Evolutionary conservation across 1,140 invertebrate genomes (phyloP).

Genomic region (Aphaenogaster rudis): DNA sequence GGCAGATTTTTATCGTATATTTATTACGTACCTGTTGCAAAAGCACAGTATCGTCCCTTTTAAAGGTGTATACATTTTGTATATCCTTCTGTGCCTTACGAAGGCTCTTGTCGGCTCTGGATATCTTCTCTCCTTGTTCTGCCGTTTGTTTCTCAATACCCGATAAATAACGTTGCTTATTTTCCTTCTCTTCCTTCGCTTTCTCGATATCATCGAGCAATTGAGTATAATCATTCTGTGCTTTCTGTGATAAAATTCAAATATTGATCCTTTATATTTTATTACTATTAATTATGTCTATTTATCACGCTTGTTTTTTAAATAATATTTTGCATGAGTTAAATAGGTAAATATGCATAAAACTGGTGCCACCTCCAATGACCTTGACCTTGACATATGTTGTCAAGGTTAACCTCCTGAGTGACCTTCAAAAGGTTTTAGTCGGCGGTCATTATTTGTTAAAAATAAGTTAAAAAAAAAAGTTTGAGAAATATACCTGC

Average conservation of each 20-base stretch:
- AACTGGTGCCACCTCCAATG: no score
- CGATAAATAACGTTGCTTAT: constrained; percentile 75
- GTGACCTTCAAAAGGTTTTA: no score
- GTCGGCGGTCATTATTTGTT: no score
- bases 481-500: no score
- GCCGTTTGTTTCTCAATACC: constrained; percentile 79
- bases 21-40: constrained; percentile 81
- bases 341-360: not conserved
- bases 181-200: constrained; percentile 78
- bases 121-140: constrained; percentile 82
- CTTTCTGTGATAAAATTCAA: constrained; percentile 70
- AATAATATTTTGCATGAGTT: not conserved
- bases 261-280: constrained; percentile 16
- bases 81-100: constrained; percentile 80
- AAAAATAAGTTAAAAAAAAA: no score
- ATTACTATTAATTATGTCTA: not conserved
- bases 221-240: constrained; percentile 74
- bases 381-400: no score
- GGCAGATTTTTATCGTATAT: not conserved
- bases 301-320: not conserved
- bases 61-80: constrained; percentile 77
- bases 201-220: constrained; percentile 75
- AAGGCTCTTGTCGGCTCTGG: constrained; percentile 80
- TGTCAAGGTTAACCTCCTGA: no score
- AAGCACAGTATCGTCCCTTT: constrained; percentile 74